Percentiles rank a stretch among this genome's conserved stretches.
Conservation (phyloP, 1,140 invertebrate species). For the Maniola jurtina region DNA sequence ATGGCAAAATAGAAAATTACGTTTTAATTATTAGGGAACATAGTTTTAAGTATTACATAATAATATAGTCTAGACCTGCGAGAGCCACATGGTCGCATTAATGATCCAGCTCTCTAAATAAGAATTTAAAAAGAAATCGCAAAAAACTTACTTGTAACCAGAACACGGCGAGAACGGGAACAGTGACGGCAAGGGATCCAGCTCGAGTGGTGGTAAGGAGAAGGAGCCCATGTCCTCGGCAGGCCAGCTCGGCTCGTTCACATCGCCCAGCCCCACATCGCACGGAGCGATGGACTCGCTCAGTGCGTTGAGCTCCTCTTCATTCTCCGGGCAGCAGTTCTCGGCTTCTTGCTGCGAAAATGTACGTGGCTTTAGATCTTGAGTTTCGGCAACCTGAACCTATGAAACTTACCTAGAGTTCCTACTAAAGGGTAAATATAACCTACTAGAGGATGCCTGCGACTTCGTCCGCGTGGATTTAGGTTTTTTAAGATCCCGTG, state of each 20-base stretch:
- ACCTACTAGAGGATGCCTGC: too few species aligned
- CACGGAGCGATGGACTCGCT: constrained; percentile 56
- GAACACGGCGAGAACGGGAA: constrained; percentile 87
- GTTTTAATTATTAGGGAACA: too few species aligned
- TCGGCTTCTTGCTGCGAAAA: constrained; percentile 60
- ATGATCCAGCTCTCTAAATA: too few species aligned
- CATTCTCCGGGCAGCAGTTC: constrained; percentile 69
- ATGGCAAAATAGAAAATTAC: too few species aligned
- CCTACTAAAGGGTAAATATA: too few species aligned
- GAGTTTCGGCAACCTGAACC: too few species aligned
- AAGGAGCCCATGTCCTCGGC: constrained; percentile 90
- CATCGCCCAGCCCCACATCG: constrained; percentile 56
- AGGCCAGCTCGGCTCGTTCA: constrained; percentile 79
- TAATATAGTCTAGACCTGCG: too few species aligned
- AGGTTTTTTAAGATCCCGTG: too few species aligned
- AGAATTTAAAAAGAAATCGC: background rate
- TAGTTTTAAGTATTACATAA: too few species aligned
- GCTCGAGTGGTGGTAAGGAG: constrained; percentile 85
- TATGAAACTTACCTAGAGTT: too few species aligned
- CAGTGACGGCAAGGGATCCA: constrained; percentile 86
- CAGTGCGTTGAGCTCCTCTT: constrained; percentile 56
- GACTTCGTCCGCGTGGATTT: too few species aligned
- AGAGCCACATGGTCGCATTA: too few species aligned
- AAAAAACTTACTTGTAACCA: constrained; percentile 83
- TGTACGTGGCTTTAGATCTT: background rate